These are phyloP conservation scores for Yponomeuta plumbellus DNA, from an alignment of 2,888 invertebrate genomes.

Conservation along the genomic window DNA sequence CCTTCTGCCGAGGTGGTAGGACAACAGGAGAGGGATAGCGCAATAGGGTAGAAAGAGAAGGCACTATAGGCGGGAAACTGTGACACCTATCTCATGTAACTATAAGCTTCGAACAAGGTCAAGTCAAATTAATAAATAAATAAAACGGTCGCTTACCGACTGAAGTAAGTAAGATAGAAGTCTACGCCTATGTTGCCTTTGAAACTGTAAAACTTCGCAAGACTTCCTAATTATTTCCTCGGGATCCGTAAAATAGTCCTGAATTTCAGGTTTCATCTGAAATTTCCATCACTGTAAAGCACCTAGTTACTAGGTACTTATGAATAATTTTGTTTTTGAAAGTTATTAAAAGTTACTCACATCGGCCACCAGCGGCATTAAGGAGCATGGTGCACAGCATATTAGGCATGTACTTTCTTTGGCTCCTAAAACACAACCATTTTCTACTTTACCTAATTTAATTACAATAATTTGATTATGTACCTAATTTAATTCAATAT, in stretches of 20 bases:
- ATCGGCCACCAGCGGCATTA: conserved; percentile 67
- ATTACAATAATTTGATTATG: background rate
- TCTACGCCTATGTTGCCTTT: conserved; percentile 64
- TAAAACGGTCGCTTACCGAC: conserved; percentile 43
- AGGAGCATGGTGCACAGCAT: conserved; percentile 62
- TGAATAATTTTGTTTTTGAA: background rate
- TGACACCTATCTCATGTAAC: no score
- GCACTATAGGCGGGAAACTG: no score
- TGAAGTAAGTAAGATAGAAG: conserved; percentile 66
- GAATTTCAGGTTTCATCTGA: conserved; percentile 70
- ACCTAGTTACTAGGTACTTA: background rate
- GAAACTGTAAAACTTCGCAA: conserved; percentile 67
- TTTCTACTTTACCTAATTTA: background rate
- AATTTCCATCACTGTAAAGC: conserved; percentile 11
- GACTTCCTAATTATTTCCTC: conserved; percentile 68
- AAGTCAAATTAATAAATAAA: no score
- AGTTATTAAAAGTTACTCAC: conserved; percentile 36
- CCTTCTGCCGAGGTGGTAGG: no score
- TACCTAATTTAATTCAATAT: no score
- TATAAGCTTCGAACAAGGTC: no score
- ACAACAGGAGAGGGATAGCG: no score
- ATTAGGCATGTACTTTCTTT: conserved; percentile 63
- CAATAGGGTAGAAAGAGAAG: no score
- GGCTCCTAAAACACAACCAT: conserved; percentile 38
- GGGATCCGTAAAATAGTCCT: conserved; percentile 72